Evolutionary conservation across 2,797 vertebrate species (phyloP).

Genomic region (Tenualosa thibaudeaui): DNA sequence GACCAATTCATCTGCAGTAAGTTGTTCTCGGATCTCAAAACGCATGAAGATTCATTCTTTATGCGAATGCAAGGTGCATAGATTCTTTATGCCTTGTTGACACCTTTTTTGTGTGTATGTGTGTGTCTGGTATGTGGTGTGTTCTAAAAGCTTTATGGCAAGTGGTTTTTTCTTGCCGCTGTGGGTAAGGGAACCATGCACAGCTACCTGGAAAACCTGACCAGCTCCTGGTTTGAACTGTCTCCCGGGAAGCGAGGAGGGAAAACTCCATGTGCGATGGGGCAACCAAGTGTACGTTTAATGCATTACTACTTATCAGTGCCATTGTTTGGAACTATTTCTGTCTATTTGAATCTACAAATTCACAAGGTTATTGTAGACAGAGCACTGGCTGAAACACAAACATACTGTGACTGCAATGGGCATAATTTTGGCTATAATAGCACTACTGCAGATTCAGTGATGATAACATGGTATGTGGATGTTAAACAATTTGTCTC

Average conservation of each 20-base stretch:
- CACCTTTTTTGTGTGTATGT: too few species aligned
- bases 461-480: not conserved
- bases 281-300: not conserved
- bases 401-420: not conserved
- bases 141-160: not conserved
- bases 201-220: not conserved
- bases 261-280: not conserved
- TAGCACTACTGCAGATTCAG: too few species aligned
- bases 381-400: not conserved
- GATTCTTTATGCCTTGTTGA: too few species aligned
- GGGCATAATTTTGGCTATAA: not conserved
- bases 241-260: not conserved
- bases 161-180: not conserved
- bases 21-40: too few species aligned
- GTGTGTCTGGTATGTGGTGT: not conserved
- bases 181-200: not conserved
- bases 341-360: not conserved
- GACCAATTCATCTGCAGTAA: not conserved
- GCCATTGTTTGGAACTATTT: not conserved
- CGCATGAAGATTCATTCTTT: too few species aligned
- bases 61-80: too few species aligned
- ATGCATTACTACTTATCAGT: not conserved
- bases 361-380: not conserved
- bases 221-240: slow-evolving; percentile 9
- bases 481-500: not conserved